Base-by-base conservation (phyloP, 2,888 invertebrate species). In the Rosalia funebris region DNA sequence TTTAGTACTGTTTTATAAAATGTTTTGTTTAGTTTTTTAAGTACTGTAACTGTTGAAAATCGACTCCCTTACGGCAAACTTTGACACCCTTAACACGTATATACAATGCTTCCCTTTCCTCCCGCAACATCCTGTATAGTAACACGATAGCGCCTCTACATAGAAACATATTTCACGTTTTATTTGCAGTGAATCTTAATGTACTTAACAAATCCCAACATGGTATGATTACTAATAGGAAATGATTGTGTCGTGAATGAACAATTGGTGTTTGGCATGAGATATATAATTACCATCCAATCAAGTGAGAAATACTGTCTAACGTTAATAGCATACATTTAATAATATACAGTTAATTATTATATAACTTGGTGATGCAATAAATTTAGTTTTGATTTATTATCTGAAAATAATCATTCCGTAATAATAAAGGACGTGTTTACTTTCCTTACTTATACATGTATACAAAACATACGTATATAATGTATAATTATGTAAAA, bases 211-310 rank as follows among this genome's bases (percentile, higher is more conserved):
- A 17, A 16, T 15, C 15, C 19, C n/a, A 41, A 41, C 41, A 41
- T n/a, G 41, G 17, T 17, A 15, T 41, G 41, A 15, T 41, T 41
- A 17, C 17, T 41, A 41, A 41, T 41, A 41, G 41, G n/a, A 41
- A 41, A 16, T 41, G 16, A 41, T 41, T 41, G 17, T 41, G 19
- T 17, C 10, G 14, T 15, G 15, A 41, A 17, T 41, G 41, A 17
- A 17, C 41, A 41, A 41, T 41, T 15, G 15, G 14, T n/a, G n/a
- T n/a, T n/a, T n/a, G 25, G 17, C 11, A n/a, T 17, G 17, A 5
- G 17, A 17, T 17, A 19, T 41, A n/a, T 41, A 41, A 41, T 41
- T 41, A 41, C 17, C 16, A 17, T 11, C 41, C 17, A 41, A 41
- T 41, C 41, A 41, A 19, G 16, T 41, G 41, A 41, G 17, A 17